Evolutionary conservation across 2,113 vertebrate genomes (phyloP), one percentile per base, ranked within the genome.

Genomic region (Chaenocephalus aceratus): DNA sequence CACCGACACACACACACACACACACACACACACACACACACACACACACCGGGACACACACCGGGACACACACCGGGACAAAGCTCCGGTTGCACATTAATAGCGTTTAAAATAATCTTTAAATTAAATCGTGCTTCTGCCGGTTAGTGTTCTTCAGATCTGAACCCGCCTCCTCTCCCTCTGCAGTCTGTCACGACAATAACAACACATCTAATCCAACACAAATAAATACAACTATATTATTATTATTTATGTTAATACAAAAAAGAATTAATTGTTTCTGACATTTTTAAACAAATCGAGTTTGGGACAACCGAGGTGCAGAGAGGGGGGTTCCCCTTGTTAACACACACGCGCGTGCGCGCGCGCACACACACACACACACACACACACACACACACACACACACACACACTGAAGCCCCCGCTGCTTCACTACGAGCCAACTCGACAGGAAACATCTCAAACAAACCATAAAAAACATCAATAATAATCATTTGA

Each of bases 251-350:
- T 18, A 4, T 7, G 26, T 30, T 30, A 30, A 30, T 30, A 30
- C 2, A 6, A 16, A 3, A 64, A 36, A 60, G 10, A 5, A 0
- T 3, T 30, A 30, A 30, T 30, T 30, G 5, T 45, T 23, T 56
- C 0, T 41, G 1, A 44, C 30, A 58, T 1, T 41, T 36, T 53
- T 66, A 64, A 77, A 73, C 49, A 81, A 90, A 82, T 59, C 34
- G 72, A 54, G 70, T 57, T 48, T 30, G 78, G 84, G 78, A 72
- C 66, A 52, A 67, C 34, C 26, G 26, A 46, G 68, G 62, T 14
- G 69, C 3, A n/a, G 62, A 26, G 58, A 21, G 51, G 16, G 7
- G 49, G 11, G 21, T 89, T 65, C 89, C 90, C 89, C 86, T 83
- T 52, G 58, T 88, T 83, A 84, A 26, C 72, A 18, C 62, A 1